Evolutionary conservation across 1,140 invertebrate species (phyloP).

Genomic region (Drosophila sp.): DNA sequence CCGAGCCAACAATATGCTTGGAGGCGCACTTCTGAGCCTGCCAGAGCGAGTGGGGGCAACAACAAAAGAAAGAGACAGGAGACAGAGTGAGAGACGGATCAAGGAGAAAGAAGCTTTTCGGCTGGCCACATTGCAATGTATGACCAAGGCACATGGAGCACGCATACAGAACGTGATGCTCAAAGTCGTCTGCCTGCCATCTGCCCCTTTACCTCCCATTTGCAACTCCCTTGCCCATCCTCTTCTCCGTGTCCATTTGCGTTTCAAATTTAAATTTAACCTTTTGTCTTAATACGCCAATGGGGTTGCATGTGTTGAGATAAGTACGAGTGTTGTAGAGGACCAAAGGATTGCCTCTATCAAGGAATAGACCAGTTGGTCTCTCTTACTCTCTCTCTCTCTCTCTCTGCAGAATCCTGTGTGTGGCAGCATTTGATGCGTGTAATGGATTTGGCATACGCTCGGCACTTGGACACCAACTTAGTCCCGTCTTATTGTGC

Average conservation of each 20-base stretch:
- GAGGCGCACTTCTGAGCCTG: conserved; percentile 34
- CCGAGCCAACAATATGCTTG: conserved; percentile 74
- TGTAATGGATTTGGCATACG: conserved; percentile 44
- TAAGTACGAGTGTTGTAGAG: not conserved
- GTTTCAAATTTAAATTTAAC: conserved; percentile 84
- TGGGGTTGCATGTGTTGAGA: conserved; percentile 31
- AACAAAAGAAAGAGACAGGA: conserved; percentile 1
- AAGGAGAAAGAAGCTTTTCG: conserved; percentile 17
- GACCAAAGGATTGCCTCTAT: conserved; percentile 26
- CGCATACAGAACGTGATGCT: conserved; percentile 47
- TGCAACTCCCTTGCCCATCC: too few species aligned
- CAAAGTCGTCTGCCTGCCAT: conserved; percentile 2
- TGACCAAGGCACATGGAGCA: conserved; percentile 61
- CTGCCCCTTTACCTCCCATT: not conserved
- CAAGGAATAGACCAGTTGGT: conserved; percentile 9
- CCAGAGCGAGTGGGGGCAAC: conserved; percentile 8
- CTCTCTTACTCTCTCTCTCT: conserved; percentile 8
- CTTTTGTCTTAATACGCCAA: conserved; percentile 80
- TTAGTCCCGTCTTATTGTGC: conserved; percentile 34
- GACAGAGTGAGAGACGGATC: not conserved
- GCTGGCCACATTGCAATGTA: conserved; percentile 72
- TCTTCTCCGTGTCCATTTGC: conserved; percentile 43
- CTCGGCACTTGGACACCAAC: conserved; percentile 49
- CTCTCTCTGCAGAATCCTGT: conserved; percentile 11
- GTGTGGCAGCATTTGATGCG: conserved; percentile 39